A percentile compares a stretch with the other conserved stretches of the same genome.
These are phyloP conservation scores for Drymodes brunneopygia DNA, from an alignment of 2,113 vertebrate species.

Conservation along the genomic window DNA sequence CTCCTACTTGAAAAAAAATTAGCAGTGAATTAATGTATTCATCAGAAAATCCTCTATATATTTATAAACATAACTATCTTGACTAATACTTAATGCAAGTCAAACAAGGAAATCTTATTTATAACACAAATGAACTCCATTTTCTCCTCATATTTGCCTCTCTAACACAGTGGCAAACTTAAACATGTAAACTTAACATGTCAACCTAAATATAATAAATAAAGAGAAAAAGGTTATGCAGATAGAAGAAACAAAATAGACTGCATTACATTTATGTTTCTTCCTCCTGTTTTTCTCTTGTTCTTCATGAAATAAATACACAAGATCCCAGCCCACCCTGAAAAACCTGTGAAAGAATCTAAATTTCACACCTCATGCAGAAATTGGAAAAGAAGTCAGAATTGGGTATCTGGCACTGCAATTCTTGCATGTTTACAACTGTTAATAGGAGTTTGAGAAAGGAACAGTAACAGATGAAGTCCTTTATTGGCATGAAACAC, in stretches of 20 bases:
- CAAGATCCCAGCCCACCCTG: not conserved
- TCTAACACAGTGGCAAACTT: not conserved
- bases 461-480: not conserved
- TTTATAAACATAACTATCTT: not conserved
- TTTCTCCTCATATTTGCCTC: not conserved
- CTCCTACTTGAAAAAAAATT: not conserved
- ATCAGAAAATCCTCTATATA: not conserved
- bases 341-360: not conserved
- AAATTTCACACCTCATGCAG: not conserved
- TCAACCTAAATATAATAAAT: not conserved
- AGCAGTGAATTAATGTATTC: not conserved
- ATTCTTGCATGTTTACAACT: not conserved
- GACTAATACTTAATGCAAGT: not conserved
- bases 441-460: not conserved
- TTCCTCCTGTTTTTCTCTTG: not conserved
- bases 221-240: not conserved
- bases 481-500: not conserved
- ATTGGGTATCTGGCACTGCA: not conserved
- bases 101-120: not conserved
- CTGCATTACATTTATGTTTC: not conserved
- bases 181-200: accelerated
- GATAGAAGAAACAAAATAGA: not conserved
- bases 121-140: not conserved
- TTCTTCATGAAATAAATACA: not conserved
- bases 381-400: not conserved